A percentile compares a stretch with the other conserved stretches of the same genome.
Evolutionary conservation across 2,888 invertebrate species (phyloP).

Genomic region (Chrysolina haemoptera): DNA sequence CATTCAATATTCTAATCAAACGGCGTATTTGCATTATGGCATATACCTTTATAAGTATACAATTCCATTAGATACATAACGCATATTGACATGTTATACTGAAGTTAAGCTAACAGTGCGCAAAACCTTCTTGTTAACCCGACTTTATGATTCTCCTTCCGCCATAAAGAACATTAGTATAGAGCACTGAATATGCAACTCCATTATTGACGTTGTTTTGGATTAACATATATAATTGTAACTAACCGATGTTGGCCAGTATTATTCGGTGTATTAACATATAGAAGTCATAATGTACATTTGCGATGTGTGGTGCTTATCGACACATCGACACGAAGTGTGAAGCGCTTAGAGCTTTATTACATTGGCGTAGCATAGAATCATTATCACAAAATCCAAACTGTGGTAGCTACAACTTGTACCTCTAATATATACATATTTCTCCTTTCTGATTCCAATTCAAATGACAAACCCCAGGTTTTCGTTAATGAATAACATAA

Average conservation of each 20-base stretch:
- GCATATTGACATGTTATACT: slow-evolving; percentile 28
- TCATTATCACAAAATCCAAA: background rate
- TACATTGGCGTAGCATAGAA: background rate
- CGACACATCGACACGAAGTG: slow-evolving; percentile 45
- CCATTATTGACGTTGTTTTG: slow-evolving; percentile 55
- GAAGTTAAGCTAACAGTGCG: slow-evolving; percentile 21
- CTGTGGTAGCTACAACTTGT: background rate
- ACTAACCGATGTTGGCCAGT: slow-evolving; percentile 57
- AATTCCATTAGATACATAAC: slow-evolving; percentile 37
- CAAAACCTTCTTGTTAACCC: slow-evolving; percentile 51
- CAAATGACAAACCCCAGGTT: too few relatives aligned
- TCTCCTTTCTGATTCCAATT: too few relatives aligned
- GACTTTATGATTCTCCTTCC: slow-evolving; percentile 50
- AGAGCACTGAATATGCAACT: slow-evolving; percentile 56
- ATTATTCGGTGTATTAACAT: slow-evolving; percentile 58
- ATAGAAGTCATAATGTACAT: slow-evolving; percentile 63
- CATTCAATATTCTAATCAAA: background rate
- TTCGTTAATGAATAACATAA: too few relatives aligned
- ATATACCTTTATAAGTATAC: slow-evolving; percentile 36
- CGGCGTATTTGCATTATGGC: slow-evolving; percentile 6
- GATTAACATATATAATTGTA: slow-evolving; percentile 65
- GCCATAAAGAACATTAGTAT: slow-evolving; percentile 54
- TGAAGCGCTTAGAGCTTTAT: slow-evolving; percentile 31
- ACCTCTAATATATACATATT: too few relatives aligned
- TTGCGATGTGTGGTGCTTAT: slow-evolving; percentile 50